These are phyloP conservation scores for Papilio glaucus DNA, from an alignment of 1,140 invertebrate species.

Conservation along the genomic window DNA sequence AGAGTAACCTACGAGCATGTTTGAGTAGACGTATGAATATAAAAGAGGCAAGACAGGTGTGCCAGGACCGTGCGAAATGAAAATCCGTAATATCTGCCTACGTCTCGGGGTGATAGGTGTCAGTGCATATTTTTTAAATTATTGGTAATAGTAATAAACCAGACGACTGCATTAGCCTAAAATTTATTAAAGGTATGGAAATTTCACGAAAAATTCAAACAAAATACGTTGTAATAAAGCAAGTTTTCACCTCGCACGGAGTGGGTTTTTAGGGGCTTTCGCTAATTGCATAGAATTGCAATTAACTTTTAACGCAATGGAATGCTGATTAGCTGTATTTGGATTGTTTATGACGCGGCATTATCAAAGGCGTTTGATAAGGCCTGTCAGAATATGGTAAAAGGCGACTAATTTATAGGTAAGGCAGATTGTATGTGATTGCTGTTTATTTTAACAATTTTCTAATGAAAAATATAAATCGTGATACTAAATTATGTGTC, in stretches of 20 bases:
- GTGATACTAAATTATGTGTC: no score
- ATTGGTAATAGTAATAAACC: no score
- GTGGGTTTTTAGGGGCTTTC: constrained; percentile 25
- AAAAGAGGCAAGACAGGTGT: no score
- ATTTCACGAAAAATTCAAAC: no score
- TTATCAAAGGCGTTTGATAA: constrained; percentile 60
- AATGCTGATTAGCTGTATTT: constrained; percentile 51
- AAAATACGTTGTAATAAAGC: constrained; percentile 1
- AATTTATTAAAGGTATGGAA: no score
- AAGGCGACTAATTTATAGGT: constrained; percentile 21
- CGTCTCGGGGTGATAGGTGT: no score
- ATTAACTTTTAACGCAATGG: constrained; percentile 48
- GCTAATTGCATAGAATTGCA: constrained; percentile 37
- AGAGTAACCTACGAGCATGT: no score
- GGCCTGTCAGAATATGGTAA: constrained; percentile 40
- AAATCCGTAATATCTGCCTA: no score
- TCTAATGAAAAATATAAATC: neutral
- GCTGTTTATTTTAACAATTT: constrained; percentile 5
- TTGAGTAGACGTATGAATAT: no score
- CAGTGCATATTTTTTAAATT: no score
- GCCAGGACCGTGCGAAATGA: no score
- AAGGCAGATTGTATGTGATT: neutral
- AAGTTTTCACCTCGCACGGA: neutral
- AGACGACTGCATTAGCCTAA: no score
- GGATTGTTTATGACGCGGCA: constrained; percentile 58